Evolutionary conservation across 1,140 invertebrate species (phyloP), one percentile per base, ranked within the genome.

Genomic region (Aphaenogaster floridana): DNA sequence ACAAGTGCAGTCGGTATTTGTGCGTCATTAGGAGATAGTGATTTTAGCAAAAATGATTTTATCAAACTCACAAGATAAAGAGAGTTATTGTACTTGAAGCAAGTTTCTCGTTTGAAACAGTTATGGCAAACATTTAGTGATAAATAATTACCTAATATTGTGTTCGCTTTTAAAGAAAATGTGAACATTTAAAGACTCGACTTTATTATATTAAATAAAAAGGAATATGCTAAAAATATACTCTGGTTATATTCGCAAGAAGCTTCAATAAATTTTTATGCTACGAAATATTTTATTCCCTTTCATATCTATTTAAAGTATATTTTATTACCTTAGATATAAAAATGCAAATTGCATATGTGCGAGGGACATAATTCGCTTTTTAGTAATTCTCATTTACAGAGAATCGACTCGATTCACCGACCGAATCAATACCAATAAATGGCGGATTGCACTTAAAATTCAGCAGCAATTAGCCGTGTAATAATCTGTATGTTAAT

Each of bases 401-500:
- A 71, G 39, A 71, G 39, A 81, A 81, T 36, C 39, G 79, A 81
- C n/a, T 54, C 48, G 36, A 54, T 39, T 69, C 52, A 28, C 50
- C 79, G 66, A 21, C 13, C 68, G 13, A 76, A 84, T 84, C 80
- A 45, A 84, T 84, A 84, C 13, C 28, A 76, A 72, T 69, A 59
- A 74, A 74, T 83, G 42, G 28, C 54, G 36, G 50, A 81, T 84
- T 71, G 80, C 69, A 61, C 69, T 84, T 84, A 61, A 84, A 84
- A 76, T 84, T 84, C 80, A 74, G 54, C 54, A 74, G 80, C 57
- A 34, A 84, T 84, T 84, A 84, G 54, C 34, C 54, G 69, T 57
- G 42, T 74, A 84, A 84, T 76, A 84, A 84, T 84, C 63, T 71
- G 57, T 74, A 84, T 84, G 69, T 84, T 84, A 84, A 84, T 84